Percentiles rank a stretch among this genome's conserved stretches.
Evolutionary conservation across 2,113 vertebrate species (phyloP).

Genomic region (Ailurus styani): DNA sequence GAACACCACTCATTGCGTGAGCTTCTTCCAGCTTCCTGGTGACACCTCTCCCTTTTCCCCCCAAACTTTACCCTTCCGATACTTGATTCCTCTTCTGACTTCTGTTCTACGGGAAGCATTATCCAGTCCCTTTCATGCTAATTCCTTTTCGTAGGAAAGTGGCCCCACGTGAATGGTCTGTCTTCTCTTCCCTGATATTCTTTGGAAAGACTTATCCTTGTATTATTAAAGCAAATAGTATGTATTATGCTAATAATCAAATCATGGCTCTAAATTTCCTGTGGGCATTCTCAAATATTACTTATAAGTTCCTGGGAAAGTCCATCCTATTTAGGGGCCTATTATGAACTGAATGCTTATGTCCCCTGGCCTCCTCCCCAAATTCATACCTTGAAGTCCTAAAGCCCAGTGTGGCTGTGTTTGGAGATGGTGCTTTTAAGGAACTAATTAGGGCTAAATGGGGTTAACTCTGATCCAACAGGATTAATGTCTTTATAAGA

Average conservation of each 20-base stretch:
- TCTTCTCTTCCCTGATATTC: neutral
- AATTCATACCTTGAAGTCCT: neutral
- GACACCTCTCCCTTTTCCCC: accelerated
- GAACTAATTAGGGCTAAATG: neutral
- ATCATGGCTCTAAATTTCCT: neutral
- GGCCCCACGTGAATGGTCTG: neutral
- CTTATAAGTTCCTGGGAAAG: neutral
- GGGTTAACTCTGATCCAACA: neutral
- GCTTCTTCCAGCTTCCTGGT: neutral
- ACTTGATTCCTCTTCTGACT: neutral
- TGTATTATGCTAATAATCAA: neutral
- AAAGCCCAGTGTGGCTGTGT: neutral
- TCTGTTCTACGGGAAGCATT: neutral
- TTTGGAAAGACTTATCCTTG: neutral
- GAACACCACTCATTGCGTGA: neutral
- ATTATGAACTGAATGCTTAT: neutral
- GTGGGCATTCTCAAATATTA: neutral
- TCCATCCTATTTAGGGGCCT: neutral
- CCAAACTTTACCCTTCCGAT: neutral
- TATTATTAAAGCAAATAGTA: neutral
- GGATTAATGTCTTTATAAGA: neutral
- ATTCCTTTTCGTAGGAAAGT: neutral
- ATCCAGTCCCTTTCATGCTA: neutral
- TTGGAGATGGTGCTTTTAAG: neutral
- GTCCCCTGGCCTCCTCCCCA: accelerated